A percentile compares a stretch with the other conserved stretches of the same genome.
phyloP scores from a whole-genome alignment of 2,113 vertebrate species.

The Spizaetus ornatus region DNA sequence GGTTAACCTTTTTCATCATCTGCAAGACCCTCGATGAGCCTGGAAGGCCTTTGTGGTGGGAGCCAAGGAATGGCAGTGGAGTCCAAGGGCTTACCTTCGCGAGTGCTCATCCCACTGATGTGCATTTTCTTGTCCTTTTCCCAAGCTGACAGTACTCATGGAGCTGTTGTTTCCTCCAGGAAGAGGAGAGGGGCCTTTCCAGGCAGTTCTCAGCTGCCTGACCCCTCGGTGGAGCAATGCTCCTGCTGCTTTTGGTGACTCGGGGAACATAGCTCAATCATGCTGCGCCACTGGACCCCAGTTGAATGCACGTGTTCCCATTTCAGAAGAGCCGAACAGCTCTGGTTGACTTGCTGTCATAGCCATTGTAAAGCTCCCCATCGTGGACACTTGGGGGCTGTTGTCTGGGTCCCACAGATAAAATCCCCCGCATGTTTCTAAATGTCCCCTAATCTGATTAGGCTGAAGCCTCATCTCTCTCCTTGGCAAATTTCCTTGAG shows the following conservation, averaged over 20 bases:
- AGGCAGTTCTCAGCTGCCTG: background rate
- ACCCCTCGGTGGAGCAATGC: background rate
- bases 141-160: background rate
- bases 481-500: background rate
- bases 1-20: background rate
- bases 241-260: background rate
- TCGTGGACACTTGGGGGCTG: background rate
- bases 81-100: background rate
- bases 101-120: background rate
- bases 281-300: fast-evolving
- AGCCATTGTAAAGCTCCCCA: background rate
- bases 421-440: background rate
- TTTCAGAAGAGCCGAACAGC: background rate
- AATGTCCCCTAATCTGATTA: background rate
- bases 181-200: background rate
- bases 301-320: background rate
- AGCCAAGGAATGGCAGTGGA: background rate
- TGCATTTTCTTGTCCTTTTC: background rate
- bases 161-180: background rate
- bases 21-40: background rate
- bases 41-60: background rate
- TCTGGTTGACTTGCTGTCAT: background rate
- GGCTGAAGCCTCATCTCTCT: background rate
- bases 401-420: background rate
- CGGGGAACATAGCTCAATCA: background rate